Evolutionary conservation across 2,113 vertebrate species (phyloP).

Genomic region (Alosa alosa): DNA sequence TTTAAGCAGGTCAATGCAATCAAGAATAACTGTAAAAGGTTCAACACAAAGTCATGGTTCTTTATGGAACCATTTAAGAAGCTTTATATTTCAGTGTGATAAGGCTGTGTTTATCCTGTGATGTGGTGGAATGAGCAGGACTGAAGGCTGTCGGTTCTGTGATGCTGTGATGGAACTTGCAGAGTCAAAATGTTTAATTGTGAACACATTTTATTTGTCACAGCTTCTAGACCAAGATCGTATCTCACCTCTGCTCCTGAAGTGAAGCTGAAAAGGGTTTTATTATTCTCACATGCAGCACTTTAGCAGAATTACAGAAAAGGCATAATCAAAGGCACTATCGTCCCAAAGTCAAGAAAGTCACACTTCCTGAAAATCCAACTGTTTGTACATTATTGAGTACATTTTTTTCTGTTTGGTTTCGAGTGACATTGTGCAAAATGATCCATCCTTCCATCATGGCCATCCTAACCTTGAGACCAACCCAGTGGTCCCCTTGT

Average conservation of each 20-base stretch:
- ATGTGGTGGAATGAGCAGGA: not conserved
- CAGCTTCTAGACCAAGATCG: constrained; percentile 48
- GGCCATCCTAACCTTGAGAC: constrained; percentile 47
- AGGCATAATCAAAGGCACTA: constrained; percentile 42
- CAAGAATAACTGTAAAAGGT: too few species aligned
- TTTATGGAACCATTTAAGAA: too few species aligned
- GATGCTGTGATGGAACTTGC: not conserved
- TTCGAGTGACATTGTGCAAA: constrained; percentile 67
- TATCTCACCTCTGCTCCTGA: constrained; percentile 46
- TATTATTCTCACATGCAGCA: constrained; percentile 73
- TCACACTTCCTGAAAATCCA: constrained; percentile 42
- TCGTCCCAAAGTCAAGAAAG: constrained; percentile 27
- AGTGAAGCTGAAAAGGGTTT: constrained; percentile 59
- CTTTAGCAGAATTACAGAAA: constrained; percentile 63
- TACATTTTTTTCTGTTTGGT: not conserved
- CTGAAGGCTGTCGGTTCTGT: not conserved
- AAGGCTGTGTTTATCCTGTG: not conserved
- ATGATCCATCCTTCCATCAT: constrained; percentile 58
- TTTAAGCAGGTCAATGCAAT: too few species aligned
- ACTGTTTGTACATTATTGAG: constrained; percentile 10
- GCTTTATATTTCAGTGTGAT: not conserved
- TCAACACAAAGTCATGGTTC: too few species aligned
- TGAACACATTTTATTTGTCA: constrained; percentile 19
- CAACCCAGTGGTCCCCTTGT: constrained; percentile 11
- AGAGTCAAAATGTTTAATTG: constrained; percentile 3